These are phyloP conservation scores for Brachionus paranguensis DNA, from an alignment of 1,140 invertebrate species.

Conservation along the genomic window DNA sequence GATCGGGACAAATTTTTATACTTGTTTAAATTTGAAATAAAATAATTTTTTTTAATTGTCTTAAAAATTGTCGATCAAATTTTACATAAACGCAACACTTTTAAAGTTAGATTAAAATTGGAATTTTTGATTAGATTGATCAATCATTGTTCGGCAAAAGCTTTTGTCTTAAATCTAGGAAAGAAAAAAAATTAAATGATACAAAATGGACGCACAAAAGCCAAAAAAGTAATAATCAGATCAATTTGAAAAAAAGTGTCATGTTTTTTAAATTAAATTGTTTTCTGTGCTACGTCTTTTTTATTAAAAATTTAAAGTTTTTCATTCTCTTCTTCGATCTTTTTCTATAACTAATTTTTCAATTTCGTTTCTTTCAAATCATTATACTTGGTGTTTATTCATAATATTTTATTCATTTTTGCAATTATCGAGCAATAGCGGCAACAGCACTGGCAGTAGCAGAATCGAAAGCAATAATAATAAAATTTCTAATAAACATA, in stretches of 20 bases:
- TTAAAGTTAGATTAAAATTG: background rate
- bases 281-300: background rate
- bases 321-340: background rate
- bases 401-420: constrained; percentile 39
- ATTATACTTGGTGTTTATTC: constrained; percentile 36
- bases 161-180: background rate
- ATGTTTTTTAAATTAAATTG: background rate
- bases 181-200: background rate
- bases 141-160: background rate
- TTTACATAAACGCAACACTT: background rate
- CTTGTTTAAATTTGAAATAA: background rate
- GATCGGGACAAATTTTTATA: background rate
- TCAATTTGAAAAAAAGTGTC: background rate
- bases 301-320: constrained; percentile 11
- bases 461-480: background rate
- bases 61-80: background rate
- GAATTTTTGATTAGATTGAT: background rate
- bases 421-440: background rate
- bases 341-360: constrained; percentile 22
- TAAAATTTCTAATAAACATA: constrained; percentile 12
- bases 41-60: background rate
- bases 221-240: background rate
- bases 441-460: background rate
- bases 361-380: background rate
- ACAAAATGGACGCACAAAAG: background rate